Evolutionary conservation across 2,888 invertebrate genomes (phyloP), one percentile per base, ranked within the genome.

Genomic region (Eilema caniola): DNA sequence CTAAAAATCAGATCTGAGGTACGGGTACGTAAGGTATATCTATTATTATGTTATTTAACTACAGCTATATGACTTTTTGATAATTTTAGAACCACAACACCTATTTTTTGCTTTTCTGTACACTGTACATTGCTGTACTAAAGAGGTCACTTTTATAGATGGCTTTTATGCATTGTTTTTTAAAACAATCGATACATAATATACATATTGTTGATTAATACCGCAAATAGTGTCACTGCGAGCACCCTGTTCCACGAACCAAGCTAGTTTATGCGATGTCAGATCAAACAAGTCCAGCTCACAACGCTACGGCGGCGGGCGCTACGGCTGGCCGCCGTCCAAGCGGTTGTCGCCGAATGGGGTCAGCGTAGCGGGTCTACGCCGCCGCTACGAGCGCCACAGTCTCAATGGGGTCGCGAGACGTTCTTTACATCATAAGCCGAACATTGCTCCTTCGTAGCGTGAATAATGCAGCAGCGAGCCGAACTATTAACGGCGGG

Each of bases 321-420:
- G 16, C 71, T 74, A 76, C 76, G 68, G 70, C 69, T 75, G 75
- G 74, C 69, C 47, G 68, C 16, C 65, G 53, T 73, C 73, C 77
- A 74, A 74, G 57, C 66, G 56, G 33, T 60, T 70, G 70, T 64
- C 62, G 56, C 60, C 25, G 62, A 81, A 81, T 73, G 71, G 73
- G 77, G 75, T 78, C 79, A 71, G 62, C 76, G 71, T 72, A 72
- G 74, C 53, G 31, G 64, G 31, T 65, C 66, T 70, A 72, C 76
- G 72, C 68, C 53, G 16, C 31, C 33, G 41, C 68, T 68, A 68
- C 67, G 67, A 63, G 59, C 28, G 59, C 28, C 62, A 23, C 60
- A 56, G 61, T 56, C n/a, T n/a, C 37, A 64, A 62, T 24, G 14
- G 63, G n/a, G 70, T 28, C 33, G 33, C 24, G 33, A 33, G 53